Evolutionary conservation across 2,113 vertebrate genomes (phyloP), one percentile per base, ranked within the genome.

Genomic region (Xenotilapia caudafasciata): DNA sequence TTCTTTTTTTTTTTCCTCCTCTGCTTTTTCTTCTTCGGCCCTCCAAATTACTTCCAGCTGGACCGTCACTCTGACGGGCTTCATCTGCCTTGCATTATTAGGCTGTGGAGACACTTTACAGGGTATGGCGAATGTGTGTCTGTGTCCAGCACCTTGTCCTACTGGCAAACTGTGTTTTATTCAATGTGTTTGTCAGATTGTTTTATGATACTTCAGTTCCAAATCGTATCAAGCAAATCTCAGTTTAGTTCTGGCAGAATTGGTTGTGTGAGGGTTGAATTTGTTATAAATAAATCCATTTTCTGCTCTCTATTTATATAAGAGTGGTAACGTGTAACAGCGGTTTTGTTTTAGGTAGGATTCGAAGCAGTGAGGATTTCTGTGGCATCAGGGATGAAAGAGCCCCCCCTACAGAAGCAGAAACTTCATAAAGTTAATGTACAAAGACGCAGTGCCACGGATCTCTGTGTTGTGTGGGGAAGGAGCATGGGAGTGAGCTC

Each of bases 41-140:
- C 83, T 82, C 79, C 80, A 83, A 88, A 92, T 95, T 84, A 84
- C 87, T 91, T 84, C 88, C 80, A 89, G 91, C 90, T 84, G 65
- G 80, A 47, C 88, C 58, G 86, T 83, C 81, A 81, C 86, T 93
- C 62, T 53, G 83, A 87, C 88, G 26, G 77, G n/a, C 85, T 87
- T 88, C 75, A 7, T 91, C 89, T 91, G 90, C 85, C 83, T 82
- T 86, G 73, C 55, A 28, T 91, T 88, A 90, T 86, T 87, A 86
- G 84, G 45, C 65, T 11, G 13, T 35, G 62, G 79, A 88, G 85
- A 75, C 21, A 51, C 62, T 90, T 87, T 82, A 85, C 83, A 83
- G 75, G 15, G 49, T 60, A 81, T 56, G 15, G 60, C 17, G 3
- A 91, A 88, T 80, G 54, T 51, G n/a, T 83, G 40, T 89, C 40